A percentile compares a stretch with the other conserved stretches of the same genome.
Conservation (phyloP, 2,888 invertebrate genomes). For the Teleogryllus oceanicus region DNA sequence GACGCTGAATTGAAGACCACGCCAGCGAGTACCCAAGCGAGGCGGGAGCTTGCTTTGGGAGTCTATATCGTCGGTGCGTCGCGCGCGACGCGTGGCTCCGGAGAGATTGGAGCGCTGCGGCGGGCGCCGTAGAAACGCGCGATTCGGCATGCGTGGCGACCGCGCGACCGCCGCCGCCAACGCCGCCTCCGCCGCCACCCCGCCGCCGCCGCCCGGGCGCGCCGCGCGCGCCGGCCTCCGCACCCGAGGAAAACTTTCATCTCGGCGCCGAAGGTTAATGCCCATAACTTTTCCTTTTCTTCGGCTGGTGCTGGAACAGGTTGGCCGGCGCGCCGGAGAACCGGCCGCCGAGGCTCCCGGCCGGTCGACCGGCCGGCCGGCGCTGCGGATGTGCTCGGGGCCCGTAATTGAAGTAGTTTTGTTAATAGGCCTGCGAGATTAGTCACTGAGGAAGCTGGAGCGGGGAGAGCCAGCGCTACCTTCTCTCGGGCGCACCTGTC, state of each 20-base stretch:
- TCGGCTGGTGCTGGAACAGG: conserved; percentile 5
- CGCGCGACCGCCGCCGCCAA: too few relatives aligned
- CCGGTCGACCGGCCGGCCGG: not conserved
- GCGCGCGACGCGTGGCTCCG: too few relatives aligned
- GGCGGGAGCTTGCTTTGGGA: too few relatives aligned
- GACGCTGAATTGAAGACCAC: too few relatives aligned
- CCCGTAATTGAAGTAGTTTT: conserved; percentile 10
- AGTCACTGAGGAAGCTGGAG: not conserved
- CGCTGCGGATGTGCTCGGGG: conserved; percentile 4
- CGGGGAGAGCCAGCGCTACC: not conserved
- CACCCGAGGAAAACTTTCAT: conserved; percentile 18
- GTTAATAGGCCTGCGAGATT: conserved; percentile 9
- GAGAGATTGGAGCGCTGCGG: too few relatives aligned
- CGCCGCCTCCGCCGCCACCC: too few relatives aligned
- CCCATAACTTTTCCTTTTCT: conserved; percentile 18
- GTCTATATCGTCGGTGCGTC: too few relatives aligned
- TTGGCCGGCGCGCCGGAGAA: conserved; percentile 9
- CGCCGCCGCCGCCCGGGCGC: not conserved
- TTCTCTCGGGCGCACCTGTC: not conserved
- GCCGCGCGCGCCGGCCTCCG: conserved; percentile 6
- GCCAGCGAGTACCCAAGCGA: too few relatives aligned
- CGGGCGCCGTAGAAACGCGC: too few relatives aligned
- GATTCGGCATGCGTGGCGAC: too few relatives aligned
- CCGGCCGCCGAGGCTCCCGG: conserved; percentile 20
- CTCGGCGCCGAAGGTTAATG: conserved; percentile 8